Base-by-base conservation (phyloP, 2,113 vertebrate genomes). In the Phylloscopus trochilus region DNA sequence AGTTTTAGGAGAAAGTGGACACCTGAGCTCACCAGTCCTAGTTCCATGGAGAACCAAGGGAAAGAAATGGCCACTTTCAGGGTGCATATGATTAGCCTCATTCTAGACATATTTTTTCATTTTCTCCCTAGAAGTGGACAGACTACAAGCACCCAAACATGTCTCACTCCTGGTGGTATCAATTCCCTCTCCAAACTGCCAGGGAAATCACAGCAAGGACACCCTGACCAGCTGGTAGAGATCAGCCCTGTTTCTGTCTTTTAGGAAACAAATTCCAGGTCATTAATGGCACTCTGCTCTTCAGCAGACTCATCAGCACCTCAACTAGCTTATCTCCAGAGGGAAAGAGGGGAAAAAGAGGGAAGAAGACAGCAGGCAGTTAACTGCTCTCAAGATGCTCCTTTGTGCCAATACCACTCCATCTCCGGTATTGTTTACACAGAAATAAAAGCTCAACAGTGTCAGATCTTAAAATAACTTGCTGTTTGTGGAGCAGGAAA, bases 381-480 rank as follows among this genome's bases (percentile, higher is more conserved):
- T 92, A 89, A 87, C 72, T 44, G 43, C 58, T 87, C 83, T 93
- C 89, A 83, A 69, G 85, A 68, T 33, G 83, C 79, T 80, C 73
- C 63, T 87, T 76, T 94, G 92, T 96, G 96, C 94, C 97, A 97
- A 96, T 58, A 93, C 70, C 56, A 70, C 90, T 95, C 95, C 96
- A 96, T 92, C 87, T 95, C 91, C 10, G 0, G 94, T 91, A 91
- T 91, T 85, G 58, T 96, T 96, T 96, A 97, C 83, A 89, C 87
- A 85, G 86, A 94, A 94, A 95, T 80, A 92, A 97, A 97, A 97
- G 86, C 91, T 80, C 79, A 96, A 93, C 76, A 93, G 75, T 88
- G 91, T 83, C 52, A 87, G 86, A 76, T 90, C 96, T 96, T 97
- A 97, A 97, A 97, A 97, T 96, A 97, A 92, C 92, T 97, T 89